Evolutionary conservation across 2,888 invertebrate genomes (phyloP).

Genomic region (Hofmannophila pseudospretella): DNA sequence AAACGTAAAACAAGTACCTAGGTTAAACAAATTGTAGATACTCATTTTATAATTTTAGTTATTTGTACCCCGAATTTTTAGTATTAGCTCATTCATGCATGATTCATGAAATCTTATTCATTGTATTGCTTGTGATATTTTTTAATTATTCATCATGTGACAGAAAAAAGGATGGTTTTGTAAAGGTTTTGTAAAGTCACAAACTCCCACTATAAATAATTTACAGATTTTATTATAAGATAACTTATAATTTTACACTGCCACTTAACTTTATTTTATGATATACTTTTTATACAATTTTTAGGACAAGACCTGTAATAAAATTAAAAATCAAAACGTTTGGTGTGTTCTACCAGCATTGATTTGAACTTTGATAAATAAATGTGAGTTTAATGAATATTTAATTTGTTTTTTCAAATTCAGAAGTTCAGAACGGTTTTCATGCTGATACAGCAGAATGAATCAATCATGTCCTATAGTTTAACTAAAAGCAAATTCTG

Average conservation of each 20-base stretch:
- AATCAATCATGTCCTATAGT: too few relatives aligned
- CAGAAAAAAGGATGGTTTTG: neutral
- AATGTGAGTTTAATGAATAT: neutral
- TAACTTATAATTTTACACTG: constrained; percentile 59
- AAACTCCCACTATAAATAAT: constrained; percentile 35
- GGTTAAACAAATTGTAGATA: constrained; percentile 40
- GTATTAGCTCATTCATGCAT: constrained; percentile 9
- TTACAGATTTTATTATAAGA: constrained; percentile 46
- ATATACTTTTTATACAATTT: constrained; percentile 26
- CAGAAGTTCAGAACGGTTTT: too few relatives aligned
- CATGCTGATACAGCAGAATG: too few relatives aligned
- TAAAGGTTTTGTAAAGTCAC: constrained; percentile 26
- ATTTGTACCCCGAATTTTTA: constrained; percentile 5
- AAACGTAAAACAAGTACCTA: constrained; percentile 20
- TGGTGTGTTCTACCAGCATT: neutral
- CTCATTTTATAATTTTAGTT: constrained; percentile 34
- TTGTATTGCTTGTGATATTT: constrained; percentile 55
- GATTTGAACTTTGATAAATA: constrained; percentile 1
- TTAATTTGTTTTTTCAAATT: too few relatives aligned
- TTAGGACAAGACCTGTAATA: constrained; percentile 17
- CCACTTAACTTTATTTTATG: constrained; percentile 50
- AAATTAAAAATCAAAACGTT: constrained; percentile 23
- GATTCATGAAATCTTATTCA: constrained; percentile 9
- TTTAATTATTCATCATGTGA: constrained; percentile 7
- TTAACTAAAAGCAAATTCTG: too few relatives aligned